phyloP scores from a whole-genome alignment of 2,797 vertebrate genomes.

The Siniperca undulata region DNA sequence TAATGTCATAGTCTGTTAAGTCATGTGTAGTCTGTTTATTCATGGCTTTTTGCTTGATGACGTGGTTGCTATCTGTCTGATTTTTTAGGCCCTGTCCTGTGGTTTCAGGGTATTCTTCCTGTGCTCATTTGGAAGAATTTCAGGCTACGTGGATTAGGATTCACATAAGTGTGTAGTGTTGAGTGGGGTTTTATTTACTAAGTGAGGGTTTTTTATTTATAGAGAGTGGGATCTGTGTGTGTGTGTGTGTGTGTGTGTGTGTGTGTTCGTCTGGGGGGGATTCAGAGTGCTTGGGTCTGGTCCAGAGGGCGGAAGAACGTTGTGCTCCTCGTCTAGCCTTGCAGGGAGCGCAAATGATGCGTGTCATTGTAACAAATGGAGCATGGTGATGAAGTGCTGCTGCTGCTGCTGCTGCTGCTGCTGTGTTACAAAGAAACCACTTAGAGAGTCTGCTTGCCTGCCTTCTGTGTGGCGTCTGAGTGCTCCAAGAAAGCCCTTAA shows the following conservation, averaged over 20 bases:
- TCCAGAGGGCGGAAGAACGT: conserved; percentile 48
- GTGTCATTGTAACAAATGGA: conserved; percentile 83
- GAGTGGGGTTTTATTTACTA: conserved; percentile 28
- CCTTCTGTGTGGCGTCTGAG: conserved; percentile 40
- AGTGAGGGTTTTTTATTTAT: conserved; percentile 35
- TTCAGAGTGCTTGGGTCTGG: conserved; percentile 30
- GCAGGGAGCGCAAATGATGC: conserved; percentile 70
- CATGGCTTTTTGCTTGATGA: conserved; percentile 35
- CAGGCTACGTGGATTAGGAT: conserved; percentile 44
- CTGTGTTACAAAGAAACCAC: conserved; percentile 67
- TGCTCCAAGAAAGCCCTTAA: conserved; percentile 22
- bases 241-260: conserved; percentile 7
- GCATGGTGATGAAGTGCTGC: conserved; percentile 73
- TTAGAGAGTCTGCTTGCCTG: conserved; percentile 55
- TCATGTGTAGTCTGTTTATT: conserved; percentile 41
- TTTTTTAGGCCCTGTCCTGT: conserved; percentile 26
- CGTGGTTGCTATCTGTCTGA: conserved; percentile 14
- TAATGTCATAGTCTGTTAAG: conserved; percentile 40
- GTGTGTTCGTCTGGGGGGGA: neutral
- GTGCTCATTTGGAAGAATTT: conserved; percentile 9
- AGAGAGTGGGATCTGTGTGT: conserved; percentile 19
- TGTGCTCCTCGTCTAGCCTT: conserved; percentile 45
- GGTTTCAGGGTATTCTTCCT: conserved; percentile 29
- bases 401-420: conserved; percentile 48
- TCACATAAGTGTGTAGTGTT: conserved; percentile 14